Evolutionary conservation across 2,113 vertebrate genomes (phyloP).

Genomic region (Ammodramus savannarum): DNA sequence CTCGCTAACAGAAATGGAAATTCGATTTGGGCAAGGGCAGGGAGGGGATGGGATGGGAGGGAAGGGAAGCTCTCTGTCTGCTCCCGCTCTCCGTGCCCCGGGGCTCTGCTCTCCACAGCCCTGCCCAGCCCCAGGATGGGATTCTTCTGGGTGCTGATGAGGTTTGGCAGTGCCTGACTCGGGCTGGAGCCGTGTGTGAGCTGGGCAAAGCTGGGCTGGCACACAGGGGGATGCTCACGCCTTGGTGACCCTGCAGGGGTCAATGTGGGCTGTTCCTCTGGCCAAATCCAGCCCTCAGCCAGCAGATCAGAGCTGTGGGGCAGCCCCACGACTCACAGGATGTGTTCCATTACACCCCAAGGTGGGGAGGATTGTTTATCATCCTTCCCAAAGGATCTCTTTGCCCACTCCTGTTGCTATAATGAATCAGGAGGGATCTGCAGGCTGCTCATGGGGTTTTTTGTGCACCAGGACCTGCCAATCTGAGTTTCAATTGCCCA

Average conservation of each 20-base stretch:
- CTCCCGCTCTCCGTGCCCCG: neutral
- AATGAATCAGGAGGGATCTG: neutral
- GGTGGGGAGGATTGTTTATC: fast-evolving
- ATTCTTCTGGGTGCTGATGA: constrained; percentile 58
- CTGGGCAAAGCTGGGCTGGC: neutral
- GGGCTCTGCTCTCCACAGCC: constrained; percentile 63
- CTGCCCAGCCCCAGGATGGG: constrained; percentile 33
- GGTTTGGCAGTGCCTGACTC: constrained; percentile 20
- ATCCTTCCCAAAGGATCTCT: neutral
- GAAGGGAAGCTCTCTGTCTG: constrained; percentile 18
- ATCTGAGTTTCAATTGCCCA: neutral
- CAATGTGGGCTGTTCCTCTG: fast-evolving
- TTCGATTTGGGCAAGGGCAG: constrained; percentile 50
- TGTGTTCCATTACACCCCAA: fast-evolving
- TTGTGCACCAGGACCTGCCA: fast-evolving
- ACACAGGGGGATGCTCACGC: fast-evolving
- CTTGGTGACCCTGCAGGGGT: fast-evolving
- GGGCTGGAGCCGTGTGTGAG: neutral
- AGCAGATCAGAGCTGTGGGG: fast-evolving
- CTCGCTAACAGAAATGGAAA: constrained; percentile 55
- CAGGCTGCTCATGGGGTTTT: fast-evolving
- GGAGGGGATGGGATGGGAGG: neutral
- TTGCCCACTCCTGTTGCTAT: neutral
- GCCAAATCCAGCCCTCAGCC: neutral
- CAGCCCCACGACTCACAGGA: fast-evolving